Base-by-base conservation (phyloP, 1,140 invertebrate genomes). In the Orius insidiosus region DNA sequence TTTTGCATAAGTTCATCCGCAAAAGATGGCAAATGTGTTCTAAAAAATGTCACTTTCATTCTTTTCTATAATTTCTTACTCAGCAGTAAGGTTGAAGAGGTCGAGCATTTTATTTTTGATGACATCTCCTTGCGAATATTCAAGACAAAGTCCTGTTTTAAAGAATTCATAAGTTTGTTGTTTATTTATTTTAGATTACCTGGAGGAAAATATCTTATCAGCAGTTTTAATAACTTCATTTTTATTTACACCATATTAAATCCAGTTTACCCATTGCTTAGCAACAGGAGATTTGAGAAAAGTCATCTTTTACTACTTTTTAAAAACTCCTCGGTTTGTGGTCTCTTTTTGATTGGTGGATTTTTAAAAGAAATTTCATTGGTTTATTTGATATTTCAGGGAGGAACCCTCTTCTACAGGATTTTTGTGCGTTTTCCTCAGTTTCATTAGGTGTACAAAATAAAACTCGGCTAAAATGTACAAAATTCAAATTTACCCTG, bases 141-240 rank as follows among this genome's bases (percentile, higher is more conserved):
- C 71, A 51, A 75, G 55, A 31, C 68, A 66, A 16, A 75, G 62
- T 13, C 76, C 77, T 66, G 35, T 6, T 24, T 24, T 7, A 40
- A 33, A 47, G 30, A 42, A 35, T 38, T 42, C 15, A 46, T 30
- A 39, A 32, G 35, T 2, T 33, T 32, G 6, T 41, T 30, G 24
- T 44, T 24, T 11, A 8, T 30, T 40, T 34, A 48, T 45, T 34
- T 36, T 38, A 39, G 33, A 19, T 56, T 58, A 66, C 64, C 64
- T 54, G 77, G 76, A 11, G 77, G 77, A 56, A 75, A 73, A 55
- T 79, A 79, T 48, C 77, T 64, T 6, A 80, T 57, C 55, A 75
- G 69, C 54, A 80, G 71, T 61, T 74, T 76, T 30, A 68, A 60
- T 33, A 78, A 59, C 58, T 68, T 75, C 76, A 78, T 78, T 35